Percentiles rank a stretch among this genome's conserved stretches.
phyloP scores from a whole-genome alignment of 2,888 invertebrate species.

The Cheilosia scutellata region DNA sequence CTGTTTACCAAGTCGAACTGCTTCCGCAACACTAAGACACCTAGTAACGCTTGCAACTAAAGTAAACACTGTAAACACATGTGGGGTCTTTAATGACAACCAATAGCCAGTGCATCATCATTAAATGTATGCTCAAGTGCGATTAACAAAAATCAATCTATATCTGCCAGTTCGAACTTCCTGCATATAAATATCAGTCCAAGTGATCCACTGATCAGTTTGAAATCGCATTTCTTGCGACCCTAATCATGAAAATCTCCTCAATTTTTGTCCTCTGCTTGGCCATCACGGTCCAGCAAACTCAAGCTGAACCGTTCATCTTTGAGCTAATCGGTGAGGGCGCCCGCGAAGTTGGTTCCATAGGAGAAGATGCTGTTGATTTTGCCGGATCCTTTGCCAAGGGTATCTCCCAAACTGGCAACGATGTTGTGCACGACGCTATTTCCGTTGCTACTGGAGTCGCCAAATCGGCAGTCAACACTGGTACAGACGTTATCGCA shows the following conservation, averaged over 20 bases:
- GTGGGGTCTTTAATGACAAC: too few species aligned
- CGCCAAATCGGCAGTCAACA: not conserved
- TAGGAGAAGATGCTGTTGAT: not conserved
- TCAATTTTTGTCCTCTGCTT: slow-evolving; percentile 48
- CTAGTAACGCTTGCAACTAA: too few species aligned
- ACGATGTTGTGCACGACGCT: too few species aligned
- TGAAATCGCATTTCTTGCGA: slow-evolving; percentile 22
- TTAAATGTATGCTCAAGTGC: too few species aligned
- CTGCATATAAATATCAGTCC: slow-evolving; percentile 44
- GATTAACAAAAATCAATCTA: too few species aligned
- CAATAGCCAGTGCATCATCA: too few species aligned
- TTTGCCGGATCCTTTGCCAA: not conserved
- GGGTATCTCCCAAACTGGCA: too few species aligned
- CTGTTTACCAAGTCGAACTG: too few species aligned
- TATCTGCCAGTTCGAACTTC: too few species aligned
- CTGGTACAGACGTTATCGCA: not conserved
- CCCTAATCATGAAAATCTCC: slow-evolving; percentile 46
- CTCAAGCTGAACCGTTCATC: slow-evolving; percentile 12
- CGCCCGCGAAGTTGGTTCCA: slow-evolving; percentile 3
- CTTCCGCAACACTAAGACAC: too few species aligned
- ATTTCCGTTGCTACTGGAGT: not conserved
- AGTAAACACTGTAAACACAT: too few species aligned
- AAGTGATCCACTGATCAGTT: slow-evolving; percentile 35
- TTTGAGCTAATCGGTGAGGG: not conserved
- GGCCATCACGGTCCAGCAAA: slow-evolving; percentile 9